Base-by-base conservation (phyloP, 2,113 vertebrate genomes). In the Tichodroma muraria region DNA sequence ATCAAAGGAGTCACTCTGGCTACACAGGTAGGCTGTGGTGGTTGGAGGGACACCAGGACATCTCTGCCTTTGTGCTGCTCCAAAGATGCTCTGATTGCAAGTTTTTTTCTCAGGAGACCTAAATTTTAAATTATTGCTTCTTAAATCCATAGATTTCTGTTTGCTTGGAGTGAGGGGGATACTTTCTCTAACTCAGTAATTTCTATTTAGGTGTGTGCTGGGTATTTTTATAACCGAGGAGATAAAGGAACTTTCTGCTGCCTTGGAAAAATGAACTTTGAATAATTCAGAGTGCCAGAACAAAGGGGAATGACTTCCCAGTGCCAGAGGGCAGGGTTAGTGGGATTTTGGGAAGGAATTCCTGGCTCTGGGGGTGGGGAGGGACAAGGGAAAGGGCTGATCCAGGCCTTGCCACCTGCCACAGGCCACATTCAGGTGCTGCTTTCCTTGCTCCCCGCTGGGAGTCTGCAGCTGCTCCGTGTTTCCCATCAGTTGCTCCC, bases 401-500 rank as follows among this genome's bases (percentile, higher is more conserved):
- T 1, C 56, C 65, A 40, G 53, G 79, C 37, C 14, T 8, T n/a
- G 59, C 8, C 60, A 13, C 24, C 18, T 15, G 27, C 3, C 50
- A 2, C 42, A 23, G 42, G 52, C 12, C 64, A n/a, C 19, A 0
- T 1, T 6, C 10, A 8, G 28, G 3, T 5, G 1, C 65, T 35
- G 50, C 15, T 6, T 7, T 16, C n/a, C 27, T 6, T 2, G 6
- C 31, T 53, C 24, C n/a, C 28, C 0, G 0, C 2, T 4, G n/a
- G 44, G 25, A 45, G 15, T 9, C 54, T 30, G 10, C 8, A 0
- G 8, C 16, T 52, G 25, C 31, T 69, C 50, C 0, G 3, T 10
- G 11, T 30, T 53, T 69, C 19, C 75, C 28, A 23, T 33, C 0
- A 0, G 8, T 7, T 49, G 24, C 76, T 68, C 38, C 20, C 0